Evolutionary conservation across 2,113 vertebrate species (phyloP), one percentile per base, ranked within the genome.

Genomic region (Lathamus discolor): DNA sequence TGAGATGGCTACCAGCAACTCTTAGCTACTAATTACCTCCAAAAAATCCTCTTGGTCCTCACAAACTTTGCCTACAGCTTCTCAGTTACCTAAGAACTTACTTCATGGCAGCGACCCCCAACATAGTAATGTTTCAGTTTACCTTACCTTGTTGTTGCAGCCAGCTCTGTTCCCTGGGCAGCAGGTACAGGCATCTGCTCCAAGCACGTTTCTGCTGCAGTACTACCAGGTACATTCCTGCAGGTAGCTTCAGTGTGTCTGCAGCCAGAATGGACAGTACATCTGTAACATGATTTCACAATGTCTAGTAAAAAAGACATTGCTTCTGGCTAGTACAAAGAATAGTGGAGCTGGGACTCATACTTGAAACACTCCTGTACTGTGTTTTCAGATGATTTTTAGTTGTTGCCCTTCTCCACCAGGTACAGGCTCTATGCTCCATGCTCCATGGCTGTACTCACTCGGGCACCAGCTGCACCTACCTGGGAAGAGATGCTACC

Each of bases 181-280:
- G 43, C 1, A 9, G 14, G 1, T 17, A 28, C 23, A 43, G 51
- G 22, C 68, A 29, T 20, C 68, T 16, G 46, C 49, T 43, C 19
- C 3, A 5, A 8, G 14, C 24, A 9, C 10, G 17, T 35, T n/a
- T 6, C 46, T 76, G 52, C 57, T 20, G 35, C 27, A 33, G 27
- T 18, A 20, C 41, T 39, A 13, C 35, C 7, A 7, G 9, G 27
- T 5, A 9, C 10, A 1, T 6, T 17, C 35, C 1, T 2, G 6
- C 52, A 76, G 28, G 33, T 31, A 59, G 57, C 57, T 59, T 35
- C 29, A 3, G 6, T 3, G 6, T 15, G 13, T 23, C 51, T 49
- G 39, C 22, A 54, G 0, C 29, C 52, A 24, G 33, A 6, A 59
- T 59, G n/a, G 57, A 59, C 57, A 59, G 33, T 35, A 59, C 6